Conservation (phyloP, 2,888 invertebrate species). For the Leucozona laternaria region DNA sequence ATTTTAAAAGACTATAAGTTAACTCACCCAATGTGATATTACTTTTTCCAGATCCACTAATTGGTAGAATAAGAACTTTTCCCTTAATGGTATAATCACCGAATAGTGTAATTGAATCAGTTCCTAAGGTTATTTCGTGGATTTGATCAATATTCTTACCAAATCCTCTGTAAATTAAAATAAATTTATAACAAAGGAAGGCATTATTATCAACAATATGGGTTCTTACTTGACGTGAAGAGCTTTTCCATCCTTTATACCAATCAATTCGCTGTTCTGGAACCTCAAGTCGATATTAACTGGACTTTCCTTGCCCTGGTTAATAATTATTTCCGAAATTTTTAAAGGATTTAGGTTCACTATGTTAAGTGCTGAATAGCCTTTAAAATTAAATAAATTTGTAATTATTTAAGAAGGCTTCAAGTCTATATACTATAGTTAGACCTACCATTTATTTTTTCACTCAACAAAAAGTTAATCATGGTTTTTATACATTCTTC, state of each 20-base stretch:
- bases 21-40: slow-evolving; percentile 77
- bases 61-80: slow-evolving; percentile 80
- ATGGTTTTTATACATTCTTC: slow-evolving; percentile 62
- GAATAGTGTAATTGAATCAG: slow-evolving; percentile 30
- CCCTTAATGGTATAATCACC: slow-evolving; percentile 80
- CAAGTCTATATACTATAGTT: neutral
- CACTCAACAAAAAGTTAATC: slow-evolving; percentile 59
- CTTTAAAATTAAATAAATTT: slow-evolving; percentile 28
- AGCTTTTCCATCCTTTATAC: slow-evolving; percentile 47
- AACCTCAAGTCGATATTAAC: slow-evolving; percentile 77
- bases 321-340: slow-evolving; percentile 66
- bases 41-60: slow-evolving; percentile 79
- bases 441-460: slow-evolving; percentile 63
- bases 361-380: slow-evolving; percentile 71
- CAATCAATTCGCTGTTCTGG: slow-evolving; percentile 55
- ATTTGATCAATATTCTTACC: slow-evolving; percentile 76
- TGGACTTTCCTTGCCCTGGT: slow-evolving; percentile 77
- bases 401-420: neutral
- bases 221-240: slow-evolving; percentile 65
- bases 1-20: neutral
- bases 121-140: slow-evolving; percentile 73
- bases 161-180: slow-evolving; percentile 77
- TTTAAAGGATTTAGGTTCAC: slow-evolving; percentile 71
- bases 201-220: neutral
- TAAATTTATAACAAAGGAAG: neutral